phyloP scores from a whole-genome alignment of 2,888 invertebrate species.

The Protodeltote pygarga region DNA sequence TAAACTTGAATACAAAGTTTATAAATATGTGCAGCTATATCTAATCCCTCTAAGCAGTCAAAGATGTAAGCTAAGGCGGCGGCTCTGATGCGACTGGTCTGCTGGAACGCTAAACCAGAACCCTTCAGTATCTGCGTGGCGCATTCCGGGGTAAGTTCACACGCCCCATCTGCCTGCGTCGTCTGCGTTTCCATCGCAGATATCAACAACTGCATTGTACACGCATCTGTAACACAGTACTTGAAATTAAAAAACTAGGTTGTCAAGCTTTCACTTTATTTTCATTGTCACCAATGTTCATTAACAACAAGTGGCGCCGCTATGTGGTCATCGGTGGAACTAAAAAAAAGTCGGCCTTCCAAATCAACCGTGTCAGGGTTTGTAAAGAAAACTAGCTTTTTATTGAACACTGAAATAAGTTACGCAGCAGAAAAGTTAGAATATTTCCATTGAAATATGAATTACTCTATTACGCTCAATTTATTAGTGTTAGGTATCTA shows the following conservation, averaged over 20 bases:
- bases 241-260: conserved; percentile 46
- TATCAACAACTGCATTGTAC: conserved; percentile 80
- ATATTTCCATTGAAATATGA: conserved; percentile 3
- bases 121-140: conserved; percentile 73
- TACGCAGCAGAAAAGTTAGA: conserved; percentile 29
- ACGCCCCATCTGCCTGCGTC: conserved; percentile 69
- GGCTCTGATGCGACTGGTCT: conserved; percentile 74
- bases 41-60: conserved; percentile 77
- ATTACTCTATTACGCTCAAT: conserved; percentile 23
- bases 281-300: conserved; percentile 28
- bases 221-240: conserved; percentile 69
- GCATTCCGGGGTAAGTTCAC: conserved; percentile 77
- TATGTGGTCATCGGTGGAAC: conserved; percentile 39
- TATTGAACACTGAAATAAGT: conserved; percentile 22
- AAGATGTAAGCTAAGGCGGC: conserved; percentile 70
- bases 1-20: conserved; percentile 81
- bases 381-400: conserved; percentile 40
- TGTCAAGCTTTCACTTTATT: conserved; percentile 53
- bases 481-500: too few species aligned
- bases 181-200: conserved; percentile 81
- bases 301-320: conserved; percentile 48
- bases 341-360: conserved; percentile 45
- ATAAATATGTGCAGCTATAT: conserved; percentile 75
- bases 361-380: conserved; percentile 51
- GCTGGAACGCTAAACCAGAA: conserved; percentile 78